Base-by-base conservation (phyloP, 1,140 invertebrate species). In the Scaptomyza montana region DNA sequence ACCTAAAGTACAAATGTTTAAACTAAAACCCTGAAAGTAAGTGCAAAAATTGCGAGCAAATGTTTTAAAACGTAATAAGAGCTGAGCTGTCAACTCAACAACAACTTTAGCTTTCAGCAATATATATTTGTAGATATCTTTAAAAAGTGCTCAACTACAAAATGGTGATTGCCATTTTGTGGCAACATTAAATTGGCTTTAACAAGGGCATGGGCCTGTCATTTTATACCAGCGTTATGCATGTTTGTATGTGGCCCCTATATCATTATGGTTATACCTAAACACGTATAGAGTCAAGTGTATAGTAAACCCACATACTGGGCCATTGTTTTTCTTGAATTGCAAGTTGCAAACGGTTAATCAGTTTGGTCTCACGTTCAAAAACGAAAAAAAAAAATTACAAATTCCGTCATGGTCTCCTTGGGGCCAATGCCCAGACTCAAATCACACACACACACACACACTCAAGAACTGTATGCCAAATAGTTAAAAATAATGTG, bases 351-450 rank as follows among this genome's bases (percentile, higher is more conserved):
- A 82, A 82, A 67, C 82, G 62, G 68, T 84, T 85, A 84, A 84
- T 86, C 80, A 84, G 77, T 84, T 85, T 77, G 68, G 80, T 86
- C 80, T 71, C 80, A 86, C 80, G 80, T 85, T 85, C 80, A 25
- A 25, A 25, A 25, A 25, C 21, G 21, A 25, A 25, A 80, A 81
- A 85, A 74, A 85, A 85, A 85, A 86, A 60, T 61, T 74, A 70
- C 21, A 30, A 69, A 67, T 69, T 73, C 55, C 70, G 64, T 62
- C 75, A 70, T 70, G 64, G 73, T 63, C 77, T 59, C 46, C 45
- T 69, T 49, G 66, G 77, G 80, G 76, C 76, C 77, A 77, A 62
- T 75, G 80, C 71, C 75, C 81, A 76, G 46, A 59, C 19, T 25
- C 41, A 61, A 16, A 41, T 16, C n/a, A n/a, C n/a, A 66, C 30